Evolutionary conservation across 2,113 vertebrate species (phyloP).

Genomic region (western clawed frog (Xenopus tropicalis)): DNA sequence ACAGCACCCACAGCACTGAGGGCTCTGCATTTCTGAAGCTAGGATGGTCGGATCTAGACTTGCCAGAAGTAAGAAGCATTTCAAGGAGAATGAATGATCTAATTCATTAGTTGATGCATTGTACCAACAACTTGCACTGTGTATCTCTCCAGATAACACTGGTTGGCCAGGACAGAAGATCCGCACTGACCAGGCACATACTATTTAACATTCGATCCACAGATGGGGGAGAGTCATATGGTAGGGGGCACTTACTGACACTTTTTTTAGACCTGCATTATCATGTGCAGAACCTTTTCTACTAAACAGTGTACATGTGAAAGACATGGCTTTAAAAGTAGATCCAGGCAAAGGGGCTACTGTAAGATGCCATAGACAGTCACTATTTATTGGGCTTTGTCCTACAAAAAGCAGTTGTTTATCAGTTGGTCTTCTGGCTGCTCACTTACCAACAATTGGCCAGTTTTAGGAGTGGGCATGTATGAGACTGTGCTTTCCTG

Average conservation of each 20-base stretch:
- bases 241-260: constrained; percentile 49
- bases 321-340: too few species aligned
- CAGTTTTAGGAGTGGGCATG: too few species aligned
- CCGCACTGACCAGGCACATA: constrained; percentile 9
- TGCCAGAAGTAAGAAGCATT: constrained; percentile 69
- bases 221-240: constrained; percentile 86
- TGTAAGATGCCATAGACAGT: too few species aligned
- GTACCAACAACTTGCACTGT: neutral
- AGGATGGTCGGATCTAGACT: constrained; percentile 75
- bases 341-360: too few species aligned
- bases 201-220: constrained; percentile 80
- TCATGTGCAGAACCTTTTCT: too few species aligned
- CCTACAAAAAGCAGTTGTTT: too few species aligned
- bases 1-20: constrained; percentile 76
- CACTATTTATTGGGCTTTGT: too few species aligned
- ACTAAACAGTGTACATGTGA: too few species aligned
- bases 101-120: neutral
- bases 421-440: too few species aligned
- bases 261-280: too few species aligned
- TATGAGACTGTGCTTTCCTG: too few species aligned
- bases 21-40: constrained; percentile 77
- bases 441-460: too few species aligned
- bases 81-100: neutral
- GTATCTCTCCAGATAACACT: constrained; percentile 8
- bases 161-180: constrained; percentile 6